Conservation (phyloP, 2,113 vertebrate genomes). For the Menura novaehollandiae region DNA sequence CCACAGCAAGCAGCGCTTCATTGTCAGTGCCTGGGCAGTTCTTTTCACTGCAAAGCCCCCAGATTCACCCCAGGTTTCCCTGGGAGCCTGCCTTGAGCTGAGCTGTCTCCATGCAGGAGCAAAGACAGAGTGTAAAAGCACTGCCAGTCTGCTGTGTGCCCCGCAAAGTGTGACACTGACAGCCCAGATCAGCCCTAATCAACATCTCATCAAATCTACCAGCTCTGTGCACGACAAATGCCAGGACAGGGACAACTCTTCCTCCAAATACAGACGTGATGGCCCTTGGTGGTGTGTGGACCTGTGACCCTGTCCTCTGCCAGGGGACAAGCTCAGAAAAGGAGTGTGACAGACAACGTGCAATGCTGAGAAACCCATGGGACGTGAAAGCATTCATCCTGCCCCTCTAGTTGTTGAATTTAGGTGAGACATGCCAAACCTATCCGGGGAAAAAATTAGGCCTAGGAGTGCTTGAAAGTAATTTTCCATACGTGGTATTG, state of each 20-base stretch:
- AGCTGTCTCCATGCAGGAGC: neutral
- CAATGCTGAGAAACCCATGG: neutral
- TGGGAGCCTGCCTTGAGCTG: neutral
- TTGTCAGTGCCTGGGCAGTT: neutral
- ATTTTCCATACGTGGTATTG: neutral
- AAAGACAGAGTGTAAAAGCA: neutral
- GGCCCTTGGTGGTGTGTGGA: neutral
- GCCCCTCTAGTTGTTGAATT: neutral
- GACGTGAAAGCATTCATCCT: neutral
- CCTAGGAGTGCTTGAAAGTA: neutral
- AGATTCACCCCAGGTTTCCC: neutral
- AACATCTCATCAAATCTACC: neutral
- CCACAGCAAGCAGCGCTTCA: neutral
- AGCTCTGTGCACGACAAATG: fast-evolving
- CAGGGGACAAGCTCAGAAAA: neutral
- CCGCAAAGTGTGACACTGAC: fast-evolving
- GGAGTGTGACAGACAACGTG: neutral
- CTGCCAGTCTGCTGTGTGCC: neutral
- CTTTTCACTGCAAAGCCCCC: neutral
- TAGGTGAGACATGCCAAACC: neutral
- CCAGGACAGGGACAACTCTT: neutral
- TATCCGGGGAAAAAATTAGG: neutral
- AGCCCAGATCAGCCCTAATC: neutral
- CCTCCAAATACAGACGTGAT: neutral
- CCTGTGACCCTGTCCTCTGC: no score